Conservation (phyloP, 2,113 vertebrate genomes). For the Microcebus tavaratra region DNA sequence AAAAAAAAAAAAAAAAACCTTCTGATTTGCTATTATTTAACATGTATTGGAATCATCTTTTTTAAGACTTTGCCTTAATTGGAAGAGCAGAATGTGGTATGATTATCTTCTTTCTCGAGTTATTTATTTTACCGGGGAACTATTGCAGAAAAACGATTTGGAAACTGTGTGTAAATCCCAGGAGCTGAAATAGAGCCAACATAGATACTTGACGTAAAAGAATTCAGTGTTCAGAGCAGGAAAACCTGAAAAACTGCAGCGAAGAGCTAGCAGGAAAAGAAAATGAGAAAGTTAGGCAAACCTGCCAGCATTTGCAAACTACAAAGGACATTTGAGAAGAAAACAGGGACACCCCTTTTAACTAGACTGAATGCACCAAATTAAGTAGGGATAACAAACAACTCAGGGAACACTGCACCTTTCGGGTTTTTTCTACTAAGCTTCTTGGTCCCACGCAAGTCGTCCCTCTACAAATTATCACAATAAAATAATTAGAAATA, state of each 20-base stretch:
- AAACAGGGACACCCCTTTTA: slow-evolving; percentile 33
- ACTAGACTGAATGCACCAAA: slow-evolving; percentile 15
- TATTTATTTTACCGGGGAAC: slow-evolving; percentile 48
- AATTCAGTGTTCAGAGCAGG: slow-evolving; percentile 67
- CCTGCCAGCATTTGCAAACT: slow-evolving; percentile 57
- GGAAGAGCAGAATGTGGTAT: slow-evolving; percentile 1
- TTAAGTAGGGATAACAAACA: slow-evolving; percentile 22
- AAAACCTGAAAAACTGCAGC: slow-evolving; percentile 68
- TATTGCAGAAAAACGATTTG: slow-evolving; percentile 59
- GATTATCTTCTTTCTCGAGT: slow-evolving; percentile 4
- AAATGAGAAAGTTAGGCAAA: slow-evolving; percentile 52
- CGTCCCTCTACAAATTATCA: neutral
- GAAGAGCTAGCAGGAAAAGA: slow-evolving; percentile 60
- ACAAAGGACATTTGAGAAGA: slow-evolving; percentile 69
- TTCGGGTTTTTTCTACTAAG: neutral
- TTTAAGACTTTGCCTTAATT: slow-evolving; percentile 32
- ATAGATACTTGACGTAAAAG: slow-evolving; percentile 51
- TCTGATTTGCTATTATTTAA: slow-evolving; percentile 15
- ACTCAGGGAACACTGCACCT: neutral
- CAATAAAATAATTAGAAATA: neutral
- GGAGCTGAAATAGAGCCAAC: slow-evolving; percentile 52
- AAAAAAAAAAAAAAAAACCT: neutral
- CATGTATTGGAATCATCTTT: slow-evolving; percentile 28
- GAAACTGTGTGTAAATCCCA: slow-evolving; percentile 54
- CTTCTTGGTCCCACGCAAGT: neutral